These are phyloP conservation scores for Cynopterus sphinx DNA, from an alignment of 2,797 vertebrate genomes.

Conservation along the genomic window DNA sequence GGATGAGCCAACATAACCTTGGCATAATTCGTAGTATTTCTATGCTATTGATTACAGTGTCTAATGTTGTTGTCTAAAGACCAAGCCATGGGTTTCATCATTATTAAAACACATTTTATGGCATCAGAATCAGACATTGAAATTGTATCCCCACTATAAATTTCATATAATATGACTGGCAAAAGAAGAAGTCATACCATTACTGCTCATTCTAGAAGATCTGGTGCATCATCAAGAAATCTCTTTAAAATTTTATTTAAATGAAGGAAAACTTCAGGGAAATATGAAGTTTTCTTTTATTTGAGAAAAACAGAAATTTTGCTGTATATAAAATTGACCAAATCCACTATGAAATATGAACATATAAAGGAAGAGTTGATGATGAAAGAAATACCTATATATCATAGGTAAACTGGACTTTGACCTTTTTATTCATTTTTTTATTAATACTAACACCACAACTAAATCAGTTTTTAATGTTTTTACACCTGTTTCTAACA, in stretches of 20 bases:
- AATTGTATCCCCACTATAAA: not conserved
- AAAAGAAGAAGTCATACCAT: not conserved
- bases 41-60: not conserved
- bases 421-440: not conserved
- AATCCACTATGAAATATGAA: not conserved
- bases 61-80: not conserved
- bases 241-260: conserved; percentile 23
- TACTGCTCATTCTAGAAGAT: not conserved
- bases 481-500: not conserved
- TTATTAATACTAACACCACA: not conserved
- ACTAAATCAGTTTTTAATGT: not conserved
- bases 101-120: not conserved
- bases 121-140: not conserved
- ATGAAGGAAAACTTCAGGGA: not conserved
- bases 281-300: not conserved
- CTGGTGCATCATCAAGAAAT: not conserved
- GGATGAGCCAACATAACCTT: not conserved
- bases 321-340: not conserved
- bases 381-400: not conserved
- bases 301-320: conserved; percentile 11
- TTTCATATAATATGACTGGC: conserved; percentile 33
- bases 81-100: not conserved
- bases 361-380: not conserved
- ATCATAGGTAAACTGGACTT: not conserved
- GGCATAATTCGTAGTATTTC: not conserved